A percentile compares a stretch with the other conserved stretches of the same genome.
phyloP scores from a whole-genome alignment of 2,113 vertebrate species.

The Anolis carolinensis region DNA sequence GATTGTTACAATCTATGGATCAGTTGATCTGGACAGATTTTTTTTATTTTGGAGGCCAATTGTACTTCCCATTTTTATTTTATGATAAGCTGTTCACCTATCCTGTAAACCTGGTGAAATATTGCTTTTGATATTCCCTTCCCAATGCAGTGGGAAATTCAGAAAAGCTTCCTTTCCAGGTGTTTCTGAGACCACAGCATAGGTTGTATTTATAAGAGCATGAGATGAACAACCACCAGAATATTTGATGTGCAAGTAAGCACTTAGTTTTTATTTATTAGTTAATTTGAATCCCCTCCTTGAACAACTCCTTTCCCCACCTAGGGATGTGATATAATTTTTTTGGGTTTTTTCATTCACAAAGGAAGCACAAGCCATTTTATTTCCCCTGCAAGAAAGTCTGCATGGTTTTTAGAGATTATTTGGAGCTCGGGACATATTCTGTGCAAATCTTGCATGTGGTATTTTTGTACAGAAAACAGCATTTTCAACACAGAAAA shows the following conservation, averaged over 20 bases:
- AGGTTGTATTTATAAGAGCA: not conserved
- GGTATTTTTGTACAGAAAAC: too few species aligned
- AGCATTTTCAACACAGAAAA: too few species aligned
- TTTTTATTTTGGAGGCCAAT: constrained; percentile 33
- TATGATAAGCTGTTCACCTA: not conserved
- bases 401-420: too few species aligned
- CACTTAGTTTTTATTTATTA: not conserved
- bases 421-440: too few species aligned
- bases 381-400: too few species aligned
- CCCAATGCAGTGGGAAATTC: not conserved
- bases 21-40: constrained; percentile 56
- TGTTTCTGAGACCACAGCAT: not conserved
- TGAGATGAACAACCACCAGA: not conserved
- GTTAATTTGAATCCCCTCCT: not conserved
- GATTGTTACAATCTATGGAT: constrained; percentile 54
- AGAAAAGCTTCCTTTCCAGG: not conserved
- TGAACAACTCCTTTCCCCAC: not conserved
- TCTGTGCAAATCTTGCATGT: too few species aligned
- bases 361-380: too few species aligned
- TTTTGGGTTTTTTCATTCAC: not conserved
- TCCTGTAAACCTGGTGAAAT: not conserved
- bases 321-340: not conserved
- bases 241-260: not conserved
- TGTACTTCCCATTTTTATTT: constrained; percentile 54
- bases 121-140: not conserved